phyloP scores from a whole-genome alignment of 2,113 vertebrate genomes.

The Mixornis gularis region DNA sequence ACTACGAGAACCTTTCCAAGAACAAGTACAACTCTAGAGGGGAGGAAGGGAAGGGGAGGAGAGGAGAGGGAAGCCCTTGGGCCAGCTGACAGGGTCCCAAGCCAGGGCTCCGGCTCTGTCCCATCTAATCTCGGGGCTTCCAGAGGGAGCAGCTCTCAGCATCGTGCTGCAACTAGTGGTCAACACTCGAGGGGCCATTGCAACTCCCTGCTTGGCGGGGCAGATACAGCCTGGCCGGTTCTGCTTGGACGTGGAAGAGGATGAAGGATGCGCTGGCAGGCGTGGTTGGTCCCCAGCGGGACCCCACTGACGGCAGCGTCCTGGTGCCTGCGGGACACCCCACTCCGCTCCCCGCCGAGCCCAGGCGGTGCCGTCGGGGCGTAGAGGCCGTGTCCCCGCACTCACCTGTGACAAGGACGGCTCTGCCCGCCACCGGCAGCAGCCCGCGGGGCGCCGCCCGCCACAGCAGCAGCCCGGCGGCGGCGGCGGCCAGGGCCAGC shows the following conservation, averaged over 20 bases:
- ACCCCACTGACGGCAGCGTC: neutral
- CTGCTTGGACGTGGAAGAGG: neutral
- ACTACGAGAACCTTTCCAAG: neutral
- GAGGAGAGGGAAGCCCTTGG: neutral
- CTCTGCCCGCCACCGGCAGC: conserved; percentile 53
- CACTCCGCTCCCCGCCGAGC: neutral
- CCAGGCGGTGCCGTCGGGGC: neutral
- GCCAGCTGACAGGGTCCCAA: neutral
- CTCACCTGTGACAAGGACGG: conserved; percentile 68
- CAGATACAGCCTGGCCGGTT: neutral
- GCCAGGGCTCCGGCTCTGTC: accelerated
- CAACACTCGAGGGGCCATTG: neutral
- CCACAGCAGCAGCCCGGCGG: conserved; percentile 32
- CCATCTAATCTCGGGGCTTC: neutral
- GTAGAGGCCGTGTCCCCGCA: neutral
- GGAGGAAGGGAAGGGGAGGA: neutral
- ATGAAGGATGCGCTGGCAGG: neutral
- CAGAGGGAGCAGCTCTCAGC: neutral
- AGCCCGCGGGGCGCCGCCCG: conserved; percentile 3
- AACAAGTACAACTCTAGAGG: neutral
- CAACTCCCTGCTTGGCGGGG: neutral
- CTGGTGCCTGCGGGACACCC: neutral
- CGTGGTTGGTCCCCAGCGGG: neutral
- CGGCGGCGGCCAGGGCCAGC: conserved; percentile 24
- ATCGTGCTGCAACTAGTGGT: neutral